A percentile compares a stretch with the other conserved stretches of the same genome.
Evolutionary conservation across 35 echinoderm and acorn worm genomes (phyloP).

Genomic region (Acanthaster planci): DNA sequence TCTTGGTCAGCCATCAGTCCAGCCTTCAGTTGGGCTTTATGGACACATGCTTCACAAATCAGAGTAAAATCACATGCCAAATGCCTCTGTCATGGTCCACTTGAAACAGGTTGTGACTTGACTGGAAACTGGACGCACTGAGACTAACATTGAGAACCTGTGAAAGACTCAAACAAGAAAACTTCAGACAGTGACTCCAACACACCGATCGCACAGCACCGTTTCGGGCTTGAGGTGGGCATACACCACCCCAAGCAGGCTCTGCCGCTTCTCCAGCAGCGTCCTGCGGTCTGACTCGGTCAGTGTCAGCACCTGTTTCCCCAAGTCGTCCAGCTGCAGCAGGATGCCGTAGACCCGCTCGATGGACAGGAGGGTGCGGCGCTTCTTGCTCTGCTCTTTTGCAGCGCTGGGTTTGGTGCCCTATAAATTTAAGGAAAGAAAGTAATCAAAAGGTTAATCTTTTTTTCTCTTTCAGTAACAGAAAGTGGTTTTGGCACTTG

Average conservation of each 20-base stretch:
- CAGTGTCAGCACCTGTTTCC: slow-evolving; percentile 57
- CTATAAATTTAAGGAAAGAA: background rate
- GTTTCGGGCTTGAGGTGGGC: slow-evolving; percentile 24
- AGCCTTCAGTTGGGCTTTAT: too few relatives aligned
- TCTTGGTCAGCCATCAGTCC: too few relatives aligned
- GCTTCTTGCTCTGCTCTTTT: slow-evolving; percentile 73
- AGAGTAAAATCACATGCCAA: too few relatives aligned
- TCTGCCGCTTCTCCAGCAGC: slow-evolving; percentile 65
- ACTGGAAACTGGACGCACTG: too few relatives aligned
- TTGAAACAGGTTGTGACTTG: too few relatives aligned
- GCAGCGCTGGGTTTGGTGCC: slow-evolving; percentile 32
- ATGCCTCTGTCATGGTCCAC: too few relatives aligned
- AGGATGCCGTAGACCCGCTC: slow-evolving; percentile 62
- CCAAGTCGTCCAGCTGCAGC: slow-evolving; percentile 63
- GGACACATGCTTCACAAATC: too few relatives aligned
- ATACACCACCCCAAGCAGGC: slow-evolving; percentile 37
- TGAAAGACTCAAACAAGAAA: too few relatives aligned
- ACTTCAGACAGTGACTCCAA: background rate
- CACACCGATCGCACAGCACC: slow-evolving; percentile 11
- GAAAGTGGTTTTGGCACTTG: too few relatives aligned
- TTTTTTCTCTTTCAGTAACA: too few relatives aligned
- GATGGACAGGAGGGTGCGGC: slow-evolving; percentile 69
- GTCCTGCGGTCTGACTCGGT: slow-evolving; percentile 76
- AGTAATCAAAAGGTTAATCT: too few relatives aligned
- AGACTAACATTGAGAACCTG: too few relatives aligned